Evolutionary conservation across 2,113 vertebrate species (phyloP).

Genomic region (Cyprinodon tularosa): DNA sequence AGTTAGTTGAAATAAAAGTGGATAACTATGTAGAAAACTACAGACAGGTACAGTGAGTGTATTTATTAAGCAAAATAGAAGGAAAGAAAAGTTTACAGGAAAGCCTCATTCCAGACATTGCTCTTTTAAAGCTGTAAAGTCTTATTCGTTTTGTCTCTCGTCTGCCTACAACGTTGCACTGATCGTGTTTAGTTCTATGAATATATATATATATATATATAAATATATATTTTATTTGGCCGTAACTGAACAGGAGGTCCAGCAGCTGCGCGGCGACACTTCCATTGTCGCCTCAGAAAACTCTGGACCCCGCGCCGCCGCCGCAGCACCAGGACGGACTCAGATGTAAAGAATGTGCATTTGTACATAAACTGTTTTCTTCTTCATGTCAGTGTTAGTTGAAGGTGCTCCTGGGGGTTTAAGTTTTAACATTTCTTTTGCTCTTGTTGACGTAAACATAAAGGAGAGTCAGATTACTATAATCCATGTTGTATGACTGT

Average conservation of each 20-base stretch:
- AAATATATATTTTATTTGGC: slow-evolving; percentile 59
- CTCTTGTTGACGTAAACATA: slow-evolving; percentile 69
- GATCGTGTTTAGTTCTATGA: slow-evolving; percentile 63
- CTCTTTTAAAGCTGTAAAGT: slow-evolving; percentile 56
- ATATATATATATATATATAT: not conserved
- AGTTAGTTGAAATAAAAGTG: slow-evolving; percentile 19
- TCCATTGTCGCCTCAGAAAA: slow-evolving; percentile 65
- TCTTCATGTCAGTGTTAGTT: slow-evolving; percentile 84
- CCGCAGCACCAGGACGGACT: slow-evolving; percentile 74
- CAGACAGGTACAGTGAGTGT: slow-evolving; percentile 45
- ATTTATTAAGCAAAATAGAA: slow-evolving; percentile 65
- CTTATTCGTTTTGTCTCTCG: slow-evolving; percentile 59
- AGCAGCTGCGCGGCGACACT: slow-evolving; percentile 75
- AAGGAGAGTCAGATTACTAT: slow-evolving; percentile 57
- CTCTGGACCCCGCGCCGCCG: not conserved
- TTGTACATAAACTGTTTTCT: slow-evolving; percentile 89
- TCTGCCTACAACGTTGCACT: slow-evolving; percentile 86
- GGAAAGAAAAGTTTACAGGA: slow-evolving; percentile 46
- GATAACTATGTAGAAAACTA: slow-evolving; percentile 19
- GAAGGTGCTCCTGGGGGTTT: slow-evolving; percentile 80
- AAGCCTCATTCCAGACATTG: slow-evolving; percentile 62
- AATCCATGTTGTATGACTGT: slow-evolving; percentile 75
- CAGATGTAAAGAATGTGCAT: slow-evolving; percentile 92
- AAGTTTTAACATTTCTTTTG: slow-evolving; percentile 51
- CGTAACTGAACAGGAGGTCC: slow-evolving; percentile 75